Conservation (phyloP, 1,140 invertebrate genomes). For the Capitella teleta region DNA sequence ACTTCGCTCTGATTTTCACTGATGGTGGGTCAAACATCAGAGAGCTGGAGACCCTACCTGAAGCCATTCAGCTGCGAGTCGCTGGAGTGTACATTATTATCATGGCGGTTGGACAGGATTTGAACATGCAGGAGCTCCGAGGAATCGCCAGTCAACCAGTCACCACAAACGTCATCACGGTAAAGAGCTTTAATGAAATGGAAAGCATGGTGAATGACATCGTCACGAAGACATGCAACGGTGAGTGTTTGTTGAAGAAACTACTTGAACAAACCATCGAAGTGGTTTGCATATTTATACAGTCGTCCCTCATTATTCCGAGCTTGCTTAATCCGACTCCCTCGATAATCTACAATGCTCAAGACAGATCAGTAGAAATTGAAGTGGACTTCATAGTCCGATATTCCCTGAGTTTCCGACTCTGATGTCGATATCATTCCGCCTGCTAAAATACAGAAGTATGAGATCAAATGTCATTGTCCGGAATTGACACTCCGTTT, state of each 20-base stretch:
- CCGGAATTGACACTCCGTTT: too few relatives aligned
- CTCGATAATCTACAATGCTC: too few relatives aligned
- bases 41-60: constrained; percentile 1
- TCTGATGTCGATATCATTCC: too few relatives aligned
- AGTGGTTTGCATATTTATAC: too few relatives aligned
- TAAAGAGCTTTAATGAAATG: constrained; percentile 2
- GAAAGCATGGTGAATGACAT: not conserved
- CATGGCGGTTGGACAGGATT: not conserved
- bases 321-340: too few relatives aligned
- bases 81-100: constrained; percentile 1
- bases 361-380: too few relatives aligned
- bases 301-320: too few relatives aligned
- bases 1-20: constrained; percentile 7
- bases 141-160: constrained; percentile 1
- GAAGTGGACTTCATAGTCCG: too few relatives aligned
- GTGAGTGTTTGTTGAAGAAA: not conserved
- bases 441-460: too few relatives aligned
- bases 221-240: not conserved
- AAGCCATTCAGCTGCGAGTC: constrained; percentile 1
- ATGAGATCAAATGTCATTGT: too few relatives aligned
- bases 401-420: too few relatives aligned
- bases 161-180: not conserved
- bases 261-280: too few relatives aligned
- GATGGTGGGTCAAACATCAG: constrained; percentile 11
- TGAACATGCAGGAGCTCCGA: constrained; percentile 2